phyloP scores from a whole-genome alignment of 2,113 vertebrate species.

The Kobus ellipsiprymnus region DNA sequence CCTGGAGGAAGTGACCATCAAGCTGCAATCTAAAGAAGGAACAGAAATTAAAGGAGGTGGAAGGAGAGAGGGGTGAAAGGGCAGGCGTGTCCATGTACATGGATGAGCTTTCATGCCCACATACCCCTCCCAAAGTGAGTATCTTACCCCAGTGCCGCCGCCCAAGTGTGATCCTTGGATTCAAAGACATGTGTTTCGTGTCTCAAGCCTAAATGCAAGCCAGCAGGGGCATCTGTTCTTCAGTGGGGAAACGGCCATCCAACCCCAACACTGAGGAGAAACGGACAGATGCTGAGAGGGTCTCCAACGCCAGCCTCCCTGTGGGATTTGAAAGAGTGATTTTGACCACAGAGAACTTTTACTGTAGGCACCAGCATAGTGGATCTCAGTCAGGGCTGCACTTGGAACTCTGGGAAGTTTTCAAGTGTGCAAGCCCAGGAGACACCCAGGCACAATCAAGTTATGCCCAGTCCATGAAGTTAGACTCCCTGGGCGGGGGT shows the following conservation, averaged over 20 bases:
- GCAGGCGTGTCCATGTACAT: neutral
- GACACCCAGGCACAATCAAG: neutral
- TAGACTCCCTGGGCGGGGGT: neutral
- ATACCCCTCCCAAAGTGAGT: rapidly evolving
- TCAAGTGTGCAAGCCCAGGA: neutral
- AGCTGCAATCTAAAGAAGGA: neutral
- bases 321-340: neutral
- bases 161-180: neutral
- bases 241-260: rapidly evolving
- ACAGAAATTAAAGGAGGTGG: neutral
- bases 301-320: neutral
- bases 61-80: neutral
- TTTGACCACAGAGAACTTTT: neutral
- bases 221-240: neutral
- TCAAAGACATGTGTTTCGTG: neutral
- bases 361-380: rapidly evolving
- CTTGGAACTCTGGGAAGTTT: neutral
- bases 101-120: neutral
- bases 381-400: neutral
- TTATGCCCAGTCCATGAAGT: neutral
- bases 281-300: neutral
- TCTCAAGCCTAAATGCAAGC: neutral
- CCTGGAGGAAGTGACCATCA: neutral
- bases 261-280: neutral
- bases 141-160: neutral